phyloP scores from a whole-genome alignment of 2,113 vertebrate species.

The Pelecanoides urinatrix region DNA sequence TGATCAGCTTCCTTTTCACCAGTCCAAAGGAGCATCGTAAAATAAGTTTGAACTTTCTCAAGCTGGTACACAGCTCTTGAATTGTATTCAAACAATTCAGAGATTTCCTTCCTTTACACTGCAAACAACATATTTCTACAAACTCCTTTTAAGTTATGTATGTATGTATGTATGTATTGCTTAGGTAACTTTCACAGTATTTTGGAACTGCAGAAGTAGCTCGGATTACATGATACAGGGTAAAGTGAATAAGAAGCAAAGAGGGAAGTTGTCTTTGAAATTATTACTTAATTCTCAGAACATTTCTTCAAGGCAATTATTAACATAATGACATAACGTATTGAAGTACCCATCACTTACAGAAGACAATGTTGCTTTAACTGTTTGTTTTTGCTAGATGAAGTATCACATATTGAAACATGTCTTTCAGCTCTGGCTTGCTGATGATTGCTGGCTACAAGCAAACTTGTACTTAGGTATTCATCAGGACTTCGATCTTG shows the following conservation, averaged over 20 bases:
- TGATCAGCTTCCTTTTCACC: not conserved
- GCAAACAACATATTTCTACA: not conserved
- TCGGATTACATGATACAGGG: not conserved
- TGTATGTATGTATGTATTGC: not conserved
- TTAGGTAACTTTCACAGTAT: not conserved
- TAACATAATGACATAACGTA: not conserved
- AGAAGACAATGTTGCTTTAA: not conserved
- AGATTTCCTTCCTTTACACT: not conserved
- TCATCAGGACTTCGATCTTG: slow-evolving; percentile 81
- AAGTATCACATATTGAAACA: slow-evolving; percentile 28
- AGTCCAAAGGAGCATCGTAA: not conserved
- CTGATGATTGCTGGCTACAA: slow-evolving; percentile 89
- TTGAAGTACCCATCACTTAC: not conserved
- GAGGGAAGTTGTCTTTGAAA: not conserved
- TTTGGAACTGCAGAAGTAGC: not conserved
- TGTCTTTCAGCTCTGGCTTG: slow-evolving; percentile 85
- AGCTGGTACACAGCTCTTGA: not conserved
- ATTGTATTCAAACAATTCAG: not conserved
- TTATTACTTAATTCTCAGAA: not conserved
- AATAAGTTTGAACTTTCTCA: not conserved
- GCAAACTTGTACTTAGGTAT: slow-evolving; percentile 83
- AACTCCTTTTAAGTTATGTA: not conserved
- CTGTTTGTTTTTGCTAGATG: not conserved
- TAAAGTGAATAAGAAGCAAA: not conserved
- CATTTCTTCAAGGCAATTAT: not conserved